Evolutionary conservation across 2,797 vertebrate genomes (phyloP).

Genomic region (Sebastiscus albofasciatus): DNA sequence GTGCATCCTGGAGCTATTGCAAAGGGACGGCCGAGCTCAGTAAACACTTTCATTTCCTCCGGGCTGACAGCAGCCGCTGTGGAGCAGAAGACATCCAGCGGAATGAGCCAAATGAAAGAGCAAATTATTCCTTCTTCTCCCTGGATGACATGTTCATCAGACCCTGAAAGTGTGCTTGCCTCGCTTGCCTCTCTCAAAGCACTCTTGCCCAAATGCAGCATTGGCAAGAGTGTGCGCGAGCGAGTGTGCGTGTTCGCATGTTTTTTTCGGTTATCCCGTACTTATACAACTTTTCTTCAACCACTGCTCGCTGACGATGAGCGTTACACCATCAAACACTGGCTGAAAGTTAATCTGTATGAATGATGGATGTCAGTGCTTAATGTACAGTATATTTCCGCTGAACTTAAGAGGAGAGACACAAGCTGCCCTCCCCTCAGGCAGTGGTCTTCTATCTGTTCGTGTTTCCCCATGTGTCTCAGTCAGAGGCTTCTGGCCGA

Average conservation of each 20-base stretch:
- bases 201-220: conserved; percentile 40
- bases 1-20: conserved; percentile 43
- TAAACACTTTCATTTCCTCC: conserved; percentile 72
- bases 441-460: conserved; percentile 47
- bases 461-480: conserved; percentile 46
- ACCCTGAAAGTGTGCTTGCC: conserved; percentile 74
- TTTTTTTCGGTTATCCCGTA: conserved; percentile 1
- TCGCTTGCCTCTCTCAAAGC: conserved; percentile 45
- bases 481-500: conserved; percentile 62
- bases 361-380: conserved; percentile 30
- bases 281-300: conserved; percentile 9
- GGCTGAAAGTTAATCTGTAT: conserved; percentile 18
- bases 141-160: conserved; percentile 76
- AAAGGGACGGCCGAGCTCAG: conserved; percentile 49
- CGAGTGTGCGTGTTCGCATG: neutral
- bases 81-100: conserved; percentile 64
- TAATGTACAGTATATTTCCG: conserved; percentile 21
- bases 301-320: neutral
- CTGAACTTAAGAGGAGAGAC: conserved; percentile 9
- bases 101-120: conserved; percentile 74
- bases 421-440: conserved; percentile 14
- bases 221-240: neutral
- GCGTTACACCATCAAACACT: neutral
- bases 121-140: conserved; percentile 71
- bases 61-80: conserved; percentile 58